These are phyloP conservation scores for Actinernus sp. DNA, from an alignment of 92 coral and sea anemone species.

Conservation along the genomic window DNA sequence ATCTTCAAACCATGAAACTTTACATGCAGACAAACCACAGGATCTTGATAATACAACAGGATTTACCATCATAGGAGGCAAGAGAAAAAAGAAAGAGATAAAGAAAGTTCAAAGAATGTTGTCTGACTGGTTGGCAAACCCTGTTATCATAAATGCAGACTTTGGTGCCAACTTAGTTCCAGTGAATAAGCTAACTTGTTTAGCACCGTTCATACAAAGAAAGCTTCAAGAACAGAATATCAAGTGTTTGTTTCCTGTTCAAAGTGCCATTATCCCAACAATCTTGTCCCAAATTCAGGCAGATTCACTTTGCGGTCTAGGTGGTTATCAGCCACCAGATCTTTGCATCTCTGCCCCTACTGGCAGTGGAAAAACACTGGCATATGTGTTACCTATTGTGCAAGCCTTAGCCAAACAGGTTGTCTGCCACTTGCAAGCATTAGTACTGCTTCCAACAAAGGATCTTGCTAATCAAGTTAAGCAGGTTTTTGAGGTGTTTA, in stretches of 20 bases:
- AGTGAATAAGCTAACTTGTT: constrained; percentile 58
- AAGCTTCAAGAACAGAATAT: constrained; percentile 69
- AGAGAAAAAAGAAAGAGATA: constrained; percentile 45
- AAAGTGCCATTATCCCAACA: constrained; percentile 80
- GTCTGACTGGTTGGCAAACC: constrained; percentile 94
- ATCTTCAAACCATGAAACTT: too few relatives aligned
- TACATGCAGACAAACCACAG: background rate
- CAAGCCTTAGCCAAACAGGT: constrained; percentile 56
- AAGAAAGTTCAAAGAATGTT: constrained; percentile 75
- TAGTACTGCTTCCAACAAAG: constrained; percentile 88
- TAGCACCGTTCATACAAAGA: constrained; percentile 42
- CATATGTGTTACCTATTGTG: constrained; percentile 89
- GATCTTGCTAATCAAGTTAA: constrained; percentile 96
- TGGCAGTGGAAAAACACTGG: constrained; percentile 97
- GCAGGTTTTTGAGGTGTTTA: constrained; percentile 85
- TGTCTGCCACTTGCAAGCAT: constrained; percentile 82
- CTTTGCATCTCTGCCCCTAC: constrained; percentile 98
- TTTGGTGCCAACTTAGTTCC: constrained; percentile 63
- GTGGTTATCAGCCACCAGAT: constrained; percentile 84
- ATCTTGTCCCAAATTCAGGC: constrained; percentile 64
- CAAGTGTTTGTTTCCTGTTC: constrained; percentile 85
- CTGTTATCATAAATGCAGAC: constrained; percentile 67
- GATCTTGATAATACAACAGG: constrained; percentile 21
- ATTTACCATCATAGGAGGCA: constrained; percentile 90
- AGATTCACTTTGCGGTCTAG: constrained; percentile 55